A percentile compares a stretch with the other conserved stretches of the same genome.
These are phyloP conservation scores for Pediacus dermestoides DNA, from an alignment of 2,888 invertebrate species.

Conservation along the genomic window DNA sequence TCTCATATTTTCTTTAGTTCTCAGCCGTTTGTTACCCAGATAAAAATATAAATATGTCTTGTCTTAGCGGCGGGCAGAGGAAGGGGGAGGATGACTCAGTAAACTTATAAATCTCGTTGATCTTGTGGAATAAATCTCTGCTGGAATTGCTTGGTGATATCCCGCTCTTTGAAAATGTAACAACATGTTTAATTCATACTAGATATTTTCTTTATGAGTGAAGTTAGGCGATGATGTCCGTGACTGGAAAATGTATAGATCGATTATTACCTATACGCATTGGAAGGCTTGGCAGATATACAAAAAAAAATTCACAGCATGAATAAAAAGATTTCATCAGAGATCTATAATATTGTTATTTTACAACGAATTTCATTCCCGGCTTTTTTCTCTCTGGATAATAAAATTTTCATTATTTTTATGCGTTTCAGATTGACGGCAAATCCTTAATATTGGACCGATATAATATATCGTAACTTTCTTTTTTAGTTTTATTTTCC, in stretches of 20 bases:
- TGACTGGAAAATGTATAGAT: conserved; percentile 37
- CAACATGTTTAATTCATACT: conserved; percentile 46
- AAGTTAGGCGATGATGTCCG: conserved; percentile 31
- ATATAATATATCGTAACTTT: too few species aligned
- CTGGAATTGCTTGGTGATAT: conserved; percentile 33
- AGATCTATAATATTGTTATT: too few species aligned
- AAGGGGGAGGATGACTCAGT: conserved; percentile 39
- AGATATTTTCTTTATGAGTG: conserved; percentile 40
- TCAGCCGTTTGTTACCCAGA: conserved; percentile 42
- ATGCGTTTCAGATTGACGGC: too few species aligned
- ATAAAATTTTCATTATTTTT: too few species aligned
- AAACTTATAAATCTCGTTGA: conserved; percentile 45
- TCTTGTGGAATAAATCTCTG: conserved; percentile 40
- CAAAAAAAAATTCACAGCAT: too few species aligned
- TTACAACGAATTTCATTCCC: too few species aligned
- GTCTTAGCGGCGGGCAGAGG: conserved; percentile 30
- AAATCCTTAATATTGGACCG: too few species aligned
- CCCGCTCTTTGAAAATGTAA: conserved; percentile 32
- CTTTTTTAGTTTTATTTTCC: too few species aligned
- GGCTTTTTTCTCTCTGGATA: too few species aligned
- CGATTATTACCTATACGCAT: conserved; percentile 39
- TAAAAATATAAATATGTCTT: conserved; percentile 47
- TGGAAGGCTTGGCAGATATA: too few species aligned
- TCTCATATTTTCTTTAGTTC: conserved; percentile 43
- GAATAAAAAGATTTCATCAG: conserved; percentile 8